phyloP scores from a whole-genome alignment of 2,888 invertebrate genomes.

The Rhingia rostrata region DNA sequence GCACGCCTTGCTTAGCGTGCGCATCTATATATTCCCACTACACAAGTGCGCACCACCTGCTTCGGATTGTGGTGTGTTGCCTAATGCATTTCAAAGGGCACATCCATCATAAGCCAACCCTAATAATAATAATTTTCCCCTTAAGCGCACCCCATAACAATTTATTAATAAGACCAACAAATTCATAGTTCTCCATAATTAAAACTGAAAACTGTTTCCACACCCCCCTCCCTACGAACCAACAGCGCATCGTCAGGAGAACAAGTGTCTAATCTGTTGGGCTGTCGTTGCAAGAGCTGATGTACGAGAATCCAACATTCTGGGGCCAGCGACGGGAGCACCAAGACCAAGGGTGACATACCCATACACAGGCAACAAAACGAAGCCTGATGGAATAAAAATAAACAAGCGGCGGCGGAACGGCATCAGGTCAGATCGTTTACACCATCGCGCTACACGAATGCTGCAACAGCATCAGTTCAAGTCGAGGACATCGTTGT shows the following conservation, averaged over 20 bases:
- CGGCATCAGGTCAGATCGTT: conserved; percentile 74
- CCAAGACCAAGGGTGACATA: conserved; percentile 64
- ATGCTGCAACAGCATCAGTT: conserved; percentile 37
- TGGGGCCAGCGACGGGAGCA: conserved; percentile 11
- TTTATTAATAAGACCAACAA: conserved; percentile 72
- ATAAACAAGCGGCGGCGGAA: conserved; percentile 52
- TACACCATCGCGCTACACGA: conserved; percentile 60
- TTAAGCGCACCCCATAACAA: conserved; percentile 59
- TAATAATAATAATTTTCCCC: conserved; percentile 70
- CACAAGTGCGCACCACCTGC: conserved; percentile 72
- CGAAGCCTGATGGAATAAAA: conserved; percentile 54
- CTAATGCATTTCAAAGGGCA: conserved; percentile 71
- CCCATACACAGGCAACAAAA: conserved; percentile 35
- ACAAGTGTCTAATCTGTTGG: conserved; percentile 70
- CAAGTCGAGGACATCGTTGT: conserved; percentile 39
- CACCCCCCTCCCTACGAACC: background rate
- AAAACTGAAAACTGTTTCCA: conserved; percentile 66
- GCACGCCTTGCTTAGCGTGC: conserved; percentile 37
- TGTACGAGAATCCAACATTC: conserved; percentile 30
- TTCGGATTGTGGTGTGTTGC: conserved; percentile 29
- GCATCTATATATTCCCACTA: conserved; percentile 18
- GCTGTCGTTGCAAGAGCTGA: conserved; percentile 51
- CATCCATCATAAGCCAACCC: conserved; percentile 72
- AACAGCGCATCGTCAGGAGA: conserved; percentile 27
- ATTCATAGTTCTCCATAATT: conserved; percentile 71